Evolutionary conservation across 2,113 vertebrate genomes (phyloP), one percentile per base, ranked within the genome.

Genomic region (Neoarius graeffei): DNA sequence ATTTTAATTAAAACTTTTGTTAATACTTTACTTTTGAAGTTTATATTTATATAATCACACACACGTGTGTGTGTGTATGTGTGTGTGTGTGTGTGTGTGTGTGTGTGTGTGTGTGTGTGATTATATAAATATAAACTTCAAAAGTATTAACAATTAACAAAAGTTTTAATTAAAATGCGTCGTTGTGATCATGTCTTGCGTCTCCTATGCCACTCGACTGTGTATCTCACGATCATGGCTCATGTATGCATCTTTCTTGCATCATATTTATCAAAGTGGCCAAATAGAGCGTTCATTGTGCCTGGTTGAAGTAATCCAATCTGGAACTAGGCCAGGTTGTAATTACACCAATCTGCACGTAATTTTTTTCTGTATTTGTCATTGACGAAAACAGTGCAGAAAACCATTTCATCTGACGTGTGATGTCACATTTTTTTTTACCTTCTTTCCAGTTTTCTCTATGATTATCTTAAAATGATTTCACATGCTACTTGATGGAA

Each of bases 291-390:
- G 5, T 79, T 77, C 15, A 85, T 60, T 74, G 54, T 48, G 15
- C 1, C 13, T 60, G 76, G 7, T 15, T 17, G 30, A 76, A 20
- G 8, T 60, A 62, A 59, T 59, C 56, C 27, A 81, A 57, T 27
- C 54, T 85, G 56, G 71, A 79, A 79, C 4, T 5, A 48, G 73
- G 59, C 59, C 62, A 54, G 19, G 35, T 60, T 88, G 15, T 60
- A 62, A 62, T 48, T 59, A 11, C 57, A 23, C n/a, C 57, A 27
- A 35, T 19, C 19, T 83, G 35, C 7, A 81, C 30, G 64, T 74
- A 86, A 84, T 80, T 83, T 83, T 84, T 83, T 59, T 64, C 71
- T 83, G 5, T 25, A 0, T 50, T 67, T 23, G 66, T 6, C 48
- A 25, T 67, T 71, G 42, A 54, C 9, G 19, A 64, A 56, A 6